These are phyloP conservation scores for Leptopterna dolabrata DNA, from an alignment of 2,888 invertebrate genomes.

Conservation along the genomic window DNA sequence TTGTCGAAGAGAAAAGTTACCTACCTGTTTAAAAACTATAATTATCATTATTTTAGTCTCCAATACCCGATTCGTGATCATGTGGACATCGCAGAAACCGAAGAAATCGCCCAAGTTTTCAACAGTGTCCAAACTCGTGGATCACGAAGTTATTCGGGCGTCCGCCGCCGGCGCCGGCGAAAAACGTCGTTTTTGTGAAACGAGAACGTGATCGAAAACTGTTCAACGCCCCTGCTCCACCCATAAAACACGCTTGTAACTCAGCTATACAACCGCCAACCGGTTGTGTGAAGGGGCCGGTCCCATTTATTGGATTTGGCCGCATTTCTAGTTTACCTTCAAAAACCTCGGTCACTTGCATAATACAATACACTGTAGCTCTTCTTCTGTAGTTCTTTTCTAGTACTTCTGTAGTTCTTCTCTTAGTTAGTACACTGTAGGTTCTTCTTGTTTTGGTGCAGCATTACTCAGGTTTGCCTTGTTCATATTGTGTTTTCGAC, in stretches of 20 bases:
- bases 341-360: not conserved
- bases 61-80: not conserved
- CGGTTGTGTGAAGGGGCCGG: not conserved
- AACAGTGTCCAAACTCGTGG: not conserved
- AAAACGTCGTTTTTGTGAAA: not conserved
- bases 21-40: no score
- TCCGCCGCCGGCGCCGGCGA: not conserved
- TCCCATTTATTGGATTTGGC: not conserved
- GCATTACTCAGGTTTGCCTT: no score
- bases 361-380: no score
- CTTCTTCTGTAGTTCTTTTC: no score
- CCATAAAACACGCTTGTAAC: not conserved
- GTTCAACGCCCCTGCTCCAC: not conserved
- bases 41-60: not conserved
- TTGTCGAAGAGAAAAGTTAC: no score
- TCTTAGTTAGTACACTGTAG: no score
- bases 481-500: no score
- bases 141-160: not conserved
- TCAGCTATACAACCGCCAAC: not conserved
- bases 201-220: not conserved
- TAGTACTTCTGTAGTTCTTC: no score
- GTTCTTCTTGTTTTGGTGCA: no score
- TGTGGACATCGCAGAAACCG: not conserved
- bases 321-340: not conserved
- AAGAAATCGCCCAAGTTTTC: not conserved